Evolutionary conservation across 2,888 invertebrate species (phyloP).

Genomic region (Malacosoma neustria): DNA sequence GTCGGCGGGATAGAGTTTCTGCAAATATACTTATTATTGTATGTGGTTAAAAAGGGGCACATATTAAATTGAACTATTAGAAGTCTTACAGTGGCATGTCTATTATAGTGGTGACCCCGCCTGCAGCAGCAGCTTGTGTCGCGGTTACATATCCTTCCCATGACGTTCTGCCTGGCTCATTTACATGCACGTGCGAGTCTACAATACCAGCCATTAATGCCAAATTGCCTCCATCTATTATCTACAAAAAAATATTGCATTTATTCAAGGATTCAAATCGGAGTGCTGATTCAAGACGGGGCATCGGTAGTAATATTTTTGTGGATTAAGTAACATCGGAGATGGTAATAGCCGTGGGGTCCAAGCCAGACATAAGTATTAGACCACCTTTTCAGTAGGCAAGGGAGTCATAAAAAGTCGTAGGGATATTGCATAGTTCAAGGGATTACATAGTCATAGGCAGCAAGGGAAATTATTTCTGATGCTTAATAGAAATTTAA

Average conservation of each 20-base stretch:
- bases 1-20: constrained; percentile 85
- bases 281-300: no score
- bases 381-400: no score
- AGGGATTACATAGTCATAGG: no score
- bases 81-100: constrained; percentile 79
- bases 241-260: constrained; percentile 23
- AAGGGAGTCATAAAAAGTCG: no score
- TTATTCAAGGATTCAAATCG: no score
- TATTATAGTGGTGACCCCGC: constrained; percentile 81
- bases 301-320: no score
- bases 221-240: constrained; percentile 48
- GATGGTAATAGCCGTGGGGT: no score
- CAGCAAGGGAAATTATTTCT: no score
- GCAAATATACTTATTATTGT: constrained; percentile 14
- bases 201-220: constrained; percentile 80
- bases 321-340: no score
- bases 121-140: constrained; percentile 81
- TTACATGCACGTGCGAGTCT: constrained; percentile 83
- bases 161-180: constrained; percentile 81
- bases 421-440: no score
- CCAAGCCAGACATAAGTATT: no score
- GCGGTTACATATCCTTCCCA: constrained; percentile 84
- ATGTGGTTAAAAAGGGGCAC: neutral
- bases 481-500: no score
- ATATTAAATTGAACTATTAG: neutral